Base-by-base conservation (phyloP, 2,113 vertebrate genomes). In the Eolophus roseicapilla region DNA sequence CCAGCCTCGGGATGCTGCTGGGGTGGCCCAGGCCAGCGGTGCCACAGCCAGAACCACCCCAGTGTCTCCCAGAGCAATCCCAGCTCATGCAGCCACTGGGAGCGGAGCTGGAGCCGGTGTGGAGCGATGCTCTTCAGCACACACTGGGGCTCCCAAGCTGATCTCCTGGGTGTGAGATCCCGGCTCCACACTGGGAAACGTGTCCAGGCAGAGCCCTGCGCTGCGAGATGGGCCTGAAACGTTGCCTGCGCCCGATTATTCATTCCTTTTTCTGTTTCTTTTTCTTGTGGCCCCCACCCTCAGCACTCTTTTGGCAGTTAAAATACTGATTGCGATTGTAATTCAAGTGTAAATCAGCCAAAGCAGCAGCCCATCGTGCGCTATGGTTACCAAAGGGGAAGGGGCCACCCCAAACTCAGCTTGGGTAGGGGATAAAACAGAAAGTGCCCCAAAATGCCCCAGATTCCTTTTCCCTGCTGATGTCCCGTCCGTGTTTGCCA, bases 401-500 rank as follows among this genome's bases (percentile, higher is more conserved):
- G 14, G 60, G 39, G 23, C 35, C 5, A 0, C 23, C 46, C 24
- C 2, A 2, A 28, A 4, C 15, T 5, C 18, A 17, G 29, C 41
- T 21, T 2, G 6, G 44, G 5, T 4, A 13, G 3, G 63, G 21
- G 25, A 5, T 35, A 7, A 39, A 33, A 31, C 3, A 9, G 16
- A n/a, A 52, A 52, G 41, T 13, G 5, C 53, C 80, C 37, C 21
- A 9, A 44, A 53, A 18, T 0, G 12, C 1, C 55, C 85, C 94
- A 75, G 47, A 62, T 65, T 33, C 49, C 65, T 78, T 82, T 9
- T 60, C 18, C 29, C 62, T 27, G 29, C 28, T 10, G 6, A 29
- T 35, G 6, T 31, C 52, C 46, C 1, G 0, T 11, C 37, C 10
- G 9, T 2, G 0, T 41, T 68, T 73, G 21, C n/a, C 41, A 11